These are phyloP conservation scores for Megamerina dolium DNA, from an alignment of 2,888 invertebrate species.

Conservation along the genomic window DNA sequence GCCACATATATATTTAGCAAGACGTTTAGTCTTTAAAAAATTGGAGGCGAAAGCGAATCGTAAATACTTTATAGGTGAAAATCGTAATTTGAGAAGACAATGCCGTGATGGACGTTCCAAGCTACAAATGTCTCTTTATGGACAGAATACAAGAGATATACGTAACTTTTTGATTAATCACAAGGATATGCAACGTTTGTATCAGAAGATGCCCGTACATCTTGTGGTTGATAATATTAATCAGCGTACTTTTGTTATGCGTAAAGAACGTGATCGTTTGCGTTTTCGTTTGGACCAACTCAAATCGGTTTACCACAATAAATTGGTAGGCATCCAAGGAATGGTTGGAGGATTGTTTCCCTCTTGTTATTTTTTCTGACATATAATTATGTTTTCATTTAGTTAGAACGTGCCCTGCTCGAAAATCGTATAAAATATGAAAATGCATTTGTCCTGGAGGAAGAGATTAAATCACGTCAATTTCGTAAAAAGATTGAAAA, in stretches of 20 bases:
- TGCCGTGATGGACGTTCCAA: slow-evolving; percentile 40
- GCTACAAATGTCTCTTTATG: slow-evolving; percentile 34
- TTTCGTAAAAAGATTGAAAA: slow-evolving; percentile 42
- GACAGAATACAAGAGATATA: slow-evolving; percentile 34
- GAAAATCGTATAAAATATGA: slow-evolving; percentile 44
- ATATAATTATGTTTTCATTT: not conserved
- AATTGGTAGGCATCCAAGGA: slow-evolving; percentile 28
- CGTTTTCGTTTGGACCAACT: slow-evolving; percentile 31
- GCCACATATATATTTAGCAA: slow-evolving; percentile 24
- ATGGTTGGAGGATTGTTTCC: too few relatives aligned
- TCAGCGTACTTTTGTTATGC: slow-evolving; percentile 44
- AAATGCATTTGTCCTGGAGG: slow-evolving; percentile 37
- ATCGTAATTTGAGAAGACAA: slow-evolving; percentile 31
- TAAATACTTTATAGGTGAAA: slow-evolving; percentile 21
- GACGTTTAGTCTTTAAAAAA: slow-evolving; percentile 31
- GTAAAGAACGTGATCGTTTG: slow-evolving; percentile 45
- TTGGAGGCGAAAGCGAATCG: slow-evolving; percentile 35
- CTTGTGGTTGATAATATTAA: slow-evolving; percentile 44
- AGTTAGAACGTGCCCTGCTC: slow-evolving; percentile 34
- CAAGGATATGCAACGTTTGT: slow-evolving; percentile 42
- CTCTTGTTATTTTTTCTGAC: too few relatives aligned
- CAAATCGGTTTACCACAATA: slow-evolving; percentile 30
- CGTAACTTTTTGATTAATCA: slow-evolving; percentile 40
- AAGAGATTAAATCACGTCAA: slow-evolving; percentile 34
- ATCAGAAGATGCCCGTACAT: slow-evolving; percentile 42